phyloP scores from a whole-genome alignment of 1,140 invertebrate species.

The Octopus sinensis region DNA sequence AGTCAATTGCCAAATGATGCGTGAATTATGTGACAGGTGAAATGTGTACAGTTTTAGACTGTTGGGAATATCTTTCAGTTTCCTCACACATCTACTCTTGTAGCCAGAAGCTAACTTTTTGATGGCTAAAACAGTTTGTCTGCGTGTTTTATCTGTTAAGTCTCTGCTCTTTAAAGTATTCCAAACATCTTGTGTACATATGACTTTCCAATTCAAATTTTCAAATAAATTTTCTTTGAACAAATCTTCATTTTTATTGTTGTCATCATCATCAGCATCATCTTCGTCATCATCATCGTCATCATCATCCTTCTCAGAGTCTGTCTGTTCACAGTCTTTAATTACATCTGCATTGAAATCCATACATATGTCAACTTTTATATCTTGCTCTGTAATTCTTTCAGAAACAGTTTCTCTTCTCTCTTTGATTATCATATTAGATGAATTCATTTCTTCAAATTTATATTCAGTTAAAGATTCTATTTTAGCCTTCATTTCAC shows the following conservation, averaged over 20 bases:
- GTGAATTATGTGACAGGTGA: slow-evolving; percentile 37
- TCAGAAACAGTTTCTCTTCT: too few species aligned
- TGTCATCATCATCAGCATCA: slow-evolving; percentile 26
- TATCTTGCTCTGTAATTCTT: too few species aligned
- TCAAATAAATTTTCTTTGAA: slow-evolving; percentile 34
- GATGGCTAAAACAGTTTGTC: slow-evolving; percentile 36
- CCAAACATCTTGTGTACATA: slow-evolving; percentile 50
- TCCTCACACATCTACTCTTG: slow-evolving; percentile 14
- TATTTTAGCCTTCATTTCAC: too few species aligned
- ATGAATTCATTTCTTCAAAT: too few species aligned
- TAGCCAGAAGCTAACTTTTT: slow-evolving; percentile 42
- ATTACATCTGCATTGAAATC: too few species aligned
- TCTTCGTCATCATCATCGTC: slow-evolving; percentile 23
- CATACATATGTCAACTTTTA: too few species aligned
- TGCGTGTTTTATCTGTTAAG: slow-evolving; percentile 35
- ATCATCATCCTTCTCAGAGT: slow-evolving; percentile 24
- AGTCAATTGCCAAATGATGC: slow-evolving; percentile 49
- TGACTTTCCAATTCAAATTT: slow-evolving; percentile 51
- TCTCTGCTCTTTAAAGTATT: slow-evolving; percentile 40
- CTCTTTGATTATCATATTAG: too few species aligned
- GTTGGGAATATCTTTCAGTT: slow-evolving; percentile 32
- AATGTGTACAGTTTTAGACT: slow-evolving; percentile 43
- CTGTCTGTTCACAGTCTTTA: slow-evolving; percentile 1
- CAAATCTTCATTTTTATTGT: background rate
- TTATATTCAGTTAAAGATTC: too few species aligned